phyloP scores from a whole-genome alignment of 2,888 invertebrate genomes.

The Ditula angustiorana region DNA sequence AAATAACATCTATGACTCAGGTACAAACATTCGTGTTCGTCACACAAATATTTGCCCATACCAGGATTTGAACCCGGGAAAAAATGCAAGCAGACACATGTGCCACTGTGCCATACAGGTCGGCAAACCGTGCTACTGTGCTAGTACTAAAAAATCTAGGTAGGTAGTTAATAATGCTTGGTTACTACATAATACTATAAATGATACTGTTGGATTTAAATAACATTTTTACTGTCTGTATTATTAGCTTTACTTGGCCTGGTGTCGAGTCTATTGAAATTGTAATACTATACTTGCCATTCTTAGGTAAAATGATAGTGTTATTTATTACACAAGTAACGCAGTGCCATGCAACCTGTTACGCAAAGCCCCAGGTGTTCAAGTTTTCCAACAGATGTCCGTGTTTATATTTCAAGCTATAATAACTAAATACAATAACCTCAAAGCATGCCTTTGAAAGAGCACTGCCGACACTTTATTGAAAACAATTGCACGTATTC shows the following conservation, averaged over 20 bases:
- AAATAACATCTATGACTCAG: too few species aligned
- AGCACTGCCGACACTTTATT: neutral
- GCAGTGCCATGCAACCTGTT: conserved; percentile 8
- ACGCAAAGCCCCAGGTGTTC: conserved; percentile 15
- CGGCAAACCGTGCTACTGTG: too few species aligned
- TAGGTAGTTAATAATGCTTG: too few species aligned
- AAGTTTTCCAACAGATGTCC: conserved; percentile 7
- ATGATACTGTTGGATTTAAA: neutral
- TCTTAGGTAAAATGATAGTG: conserved; percentile 20
- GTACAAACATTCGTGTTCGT: too few species aligned
- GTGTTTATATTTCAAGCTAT: conserved; percentile 8
- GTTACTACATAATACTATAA: neutral
- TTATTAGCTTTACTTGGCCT: neutral
- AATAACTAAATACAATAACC: conserved; percentile 10
- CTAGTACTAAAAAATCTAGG: too few species aligned
- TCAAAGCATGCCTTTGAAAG: neutral
- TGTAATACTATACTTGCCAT: conserved; percentile 4
- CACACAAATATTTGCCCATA: too few species aligned
- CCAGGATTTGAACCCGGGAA: too few species aligned
- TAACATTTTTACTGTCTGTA: neutral
- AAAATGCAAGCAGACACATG: too few species aligned
- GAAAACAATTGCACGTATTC: conserved; percentile 5
- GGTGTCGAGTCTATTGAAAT: neutral
- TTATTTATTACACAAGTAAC: conserved; percentile 6
- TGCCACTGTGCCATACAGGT: too few species aligned